These are phyloP conservation scores for Astreopora myriophthalma DNA, from an alignment of 64 coral and sea anemone species.

Conservation along the genomic window DNA sequence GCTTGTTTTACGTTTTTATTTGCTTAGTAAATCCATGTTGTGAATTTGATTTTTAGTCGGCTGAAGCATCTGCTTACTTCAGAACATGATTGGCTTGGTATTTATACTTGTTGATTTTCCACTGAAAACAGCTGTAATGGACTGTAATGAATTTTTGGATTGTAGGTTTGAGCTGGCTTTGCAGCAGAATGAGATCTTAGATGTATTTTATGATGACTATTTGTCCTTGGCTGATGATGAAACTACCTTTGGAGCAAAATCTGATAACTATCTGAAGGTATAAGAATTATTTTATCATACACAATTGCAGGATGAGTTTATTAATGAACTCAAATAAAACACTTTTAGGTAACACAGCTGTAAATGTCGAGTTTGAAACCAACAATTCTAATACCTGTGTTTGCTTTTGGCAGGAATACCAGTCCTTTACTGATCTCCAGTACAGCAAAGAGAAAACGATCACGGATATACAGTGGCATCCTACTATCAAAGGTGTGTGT, in stretches of 20 bases:
- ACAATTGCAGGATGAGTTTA: too few species aligned
- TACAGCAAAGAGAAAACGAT: slow-evolving; percentile 96
- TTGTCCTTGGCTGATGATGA: slow-evolving; percentile 90
- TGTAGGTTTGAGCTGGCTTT: slow-evolving; percentile 94
- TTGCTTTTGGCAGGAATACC: slow-evolving; percentile 92
- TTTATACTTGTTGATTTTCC: too few species aligned
- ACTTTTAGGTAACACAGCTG: too few species aligned
- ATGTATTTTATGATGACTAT: slow-evolving; percentile 98
- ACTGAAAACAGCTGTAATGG: too few species aligned
- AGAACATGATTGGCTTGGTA: too few species aligned
- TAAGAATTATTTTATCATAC: background rate
- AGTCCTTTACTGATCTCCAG: slow-evolving; percentile 95
- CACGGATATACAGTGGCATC: slow-evolving; percentile 94
- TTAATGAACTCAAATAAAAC: too few species aligned
- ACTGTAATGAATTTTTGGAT: too few species aligned
- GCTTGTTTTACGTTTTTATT: too few species aligned
- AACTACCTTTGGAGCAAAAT: slow-evolving; percentile 95
- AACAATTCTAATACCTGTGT: background rate
- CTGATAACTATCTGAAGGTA: slow-evolving; percentile 95
- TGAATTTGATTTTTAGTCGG: too few species aligned
- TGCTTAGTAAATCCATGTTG: too few species aligned
- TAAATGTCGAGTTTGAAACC: too few species aligned
- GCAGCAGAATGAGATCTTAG: slow-evolving; percentile 97
- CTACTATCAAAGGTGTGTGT: slow-evolving; percentile 80
- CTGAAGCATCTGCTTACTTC: too few species aligned